Conservation (phyloP, 2,797 vertebrate genomes). For the Chelon auratus region DNA sequence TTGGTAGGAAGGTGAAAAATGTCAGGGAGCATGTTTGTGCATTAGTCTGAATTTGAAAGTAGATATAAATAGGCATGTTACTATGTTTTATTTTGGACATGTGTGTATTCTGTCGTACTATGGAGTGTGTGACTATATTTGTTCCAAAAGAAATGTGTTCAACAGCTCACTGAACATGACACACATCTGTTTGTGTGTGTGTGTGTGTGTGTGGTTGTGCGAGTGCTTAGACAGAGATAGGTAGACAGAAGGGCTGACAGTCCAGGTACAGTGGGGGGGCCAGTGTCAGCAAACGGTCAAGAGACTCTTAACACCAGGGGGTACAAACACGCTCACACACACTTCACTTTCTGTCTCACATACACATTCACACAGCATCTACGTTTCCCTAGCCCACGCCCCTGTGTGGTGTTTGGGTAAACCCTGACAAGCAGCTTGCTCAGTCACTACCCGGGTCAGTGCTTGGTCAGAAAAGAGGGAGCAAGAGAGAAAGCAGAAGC, state of each 20-base stretch:
- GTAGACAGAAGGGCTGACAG: conserved; percentile 78
- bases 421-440: conserved; percentile 57
- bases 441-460: conserved; percentile 52
- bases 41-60: conserved; percentile 16
- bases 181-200: conserved; percentile 43
- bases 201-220: conserved; percentile 15
- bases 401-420: conserved; percentile 51
- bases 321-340: conserved; percentile 66
- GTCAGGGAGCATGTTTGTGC: conserved; percentile 28
- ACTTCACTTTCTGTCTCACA: conserved; percentile 28
- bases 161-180: conserved; percentile 20
- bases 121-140: not conserved
- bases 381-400: conserved; percentile 24
- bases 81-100: conserved; percentile 18
- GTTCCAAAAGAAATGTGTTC: not conserved
- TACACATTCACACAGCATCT: conserved; percentile 19
- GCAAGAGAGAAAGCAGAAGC: conserved; percentile 15
- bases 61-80: not conserved
- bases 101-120: not conserved
- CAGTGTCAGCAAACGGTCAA: conserved; percentile 82
- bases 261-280: conserved; percentile 71
- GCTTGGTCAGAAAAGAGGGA: conserved; percentile 42
- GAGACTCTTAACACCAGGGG: conserved; percentile 77
- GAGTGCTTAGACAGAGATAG: conserved; percentile 36
- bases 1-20: conserved; percentile 32